Conservation (phyloP, 2,113 vertebrate species). For the Mormoops blainvillei region DNA sequence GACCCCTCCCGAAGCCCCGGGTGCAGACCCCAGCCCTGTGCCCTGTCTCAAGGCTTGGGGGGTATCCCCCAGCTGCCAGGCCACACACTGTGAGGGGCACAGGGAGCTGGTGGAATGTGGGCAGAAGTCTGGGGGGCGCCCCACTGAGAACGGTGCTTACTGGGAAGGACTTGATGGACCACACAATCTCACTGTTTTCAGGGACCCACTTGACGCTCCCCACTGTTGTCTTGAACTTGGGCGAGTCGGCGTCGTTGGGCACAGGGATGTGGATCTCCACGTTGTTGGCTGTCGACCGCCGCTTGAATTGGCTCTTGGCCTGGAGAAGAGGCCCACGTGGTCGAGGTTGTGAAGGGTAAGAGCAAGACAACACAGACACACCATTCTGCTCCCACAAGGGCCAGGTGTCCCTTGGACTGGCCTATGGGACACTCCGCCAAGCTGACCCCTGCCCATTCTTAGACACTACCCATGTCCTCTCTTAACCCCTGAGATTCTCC, state of each 20-base stretch:
- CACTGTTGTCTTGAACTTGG: slow-evolving; percentile 99
- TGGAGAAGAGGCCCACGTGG: slow-evolving; percentile 44
- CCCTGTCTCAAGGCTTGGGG: background rate
- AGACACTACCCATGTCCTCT: background rate
- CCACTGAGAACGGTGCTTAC: slow-evolving; percentile 77
- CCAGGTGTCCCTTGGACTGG: background rate
- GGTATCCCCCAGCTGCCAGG: background rate
- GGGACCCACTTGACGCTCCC: slow-evolving; percentile 99
- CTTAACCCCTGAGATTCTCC: background rate
- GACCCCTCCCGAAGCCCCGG: background rate
- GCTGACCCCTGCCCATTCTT: background rate
- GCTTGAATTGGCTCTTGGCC: slow-evolving; percentile 98
- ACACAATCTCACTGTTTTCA: slow-evolving; percentile 97
- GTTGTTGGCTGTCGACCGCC: slow-evolving; percentile 96
- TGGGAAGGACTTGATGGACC: slow-evolving; percentile 99
- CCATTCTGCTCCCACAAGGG: background rate
- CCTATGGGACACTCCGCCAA: background rate
- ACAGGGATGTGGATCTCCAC: slow-evolving; percentile 99
- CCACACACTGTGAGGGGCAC: accelerated
- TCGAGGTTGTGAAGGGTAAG: background rate
- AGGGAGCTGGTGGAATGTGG: background rate
- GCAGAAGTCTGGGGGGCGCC: background rate
- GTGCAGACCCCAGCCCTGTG: background rate
- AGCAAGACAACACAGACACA: background rate
- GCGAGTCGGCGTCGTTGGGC: slow-evolving; percentile 95